Conservation (phyloP, 2,888 invertebrate genomes). For the Sturmia bella region DNA sequence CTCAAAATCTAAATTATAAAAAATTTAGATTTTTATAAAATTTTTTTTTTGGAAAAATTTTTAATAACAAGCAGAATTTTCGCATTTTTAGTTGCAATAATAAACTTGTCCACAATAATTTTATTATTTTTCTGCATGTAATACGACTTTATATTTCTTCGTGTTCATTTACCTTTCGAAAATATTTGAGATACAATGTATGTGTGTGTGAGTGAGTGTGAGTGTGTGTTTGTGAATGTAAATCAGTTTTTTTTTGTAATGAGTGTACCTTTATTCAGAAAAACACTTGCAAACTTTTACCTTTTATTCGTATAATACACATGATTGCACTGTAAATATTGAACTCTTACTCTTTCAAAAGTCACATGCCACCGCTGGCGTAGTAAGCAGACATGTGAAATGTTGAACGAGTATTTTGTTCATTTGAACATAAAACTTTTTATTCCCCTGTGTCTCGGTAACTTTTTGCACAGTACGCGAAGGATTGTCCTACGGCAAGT, state of each 20-base stretch:
- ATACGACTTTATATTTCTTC: too few species aligned
- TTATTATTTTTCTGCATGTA: too few species aligned
- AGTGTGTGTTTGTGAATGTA: too few species aligned
- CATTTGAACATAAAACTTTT: conserved; percentile 37
- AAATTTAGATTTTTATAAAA: too few species aligned
- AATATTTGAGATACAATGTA: too few species aligned
- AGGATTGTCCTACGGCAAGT: conserved; percentile 2
- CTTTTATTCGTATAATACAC: conserved; percentile 46
- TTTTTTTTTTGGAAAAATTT: too few species aligned
- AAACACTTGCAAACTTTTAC: conserved; percentile 41
- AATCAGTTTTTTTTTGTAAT: not conserved
- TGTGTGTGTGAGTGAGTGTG: too few species aligned
- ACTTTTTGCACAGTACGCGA: not conserved
- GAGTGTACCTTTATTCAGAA: conserved; percentile 20
- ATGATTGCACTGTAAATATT: conserved; percentile 63
- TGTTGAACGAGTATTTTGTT: conserved; percentile 24
- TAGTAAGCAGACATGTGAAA: conserved; percentile 42
- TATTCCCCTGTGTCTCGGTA: not conserved
- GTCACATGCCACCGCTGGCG: conserved; percentile 22
- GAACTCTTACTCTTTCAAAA: conserved; percentile 47
- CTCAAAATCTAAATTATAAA: too few species aligned
- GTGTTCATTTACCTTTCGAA: too few species aligned
- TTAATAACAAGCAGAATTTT: too few species aligned
- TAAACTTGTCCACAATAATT: too few species aligned
- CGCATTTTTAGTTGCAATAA: too few species aligned